Base-by-base conservation (phyloP, 2,888 invertebrate species). In the Brachycybe producta region DNA sequence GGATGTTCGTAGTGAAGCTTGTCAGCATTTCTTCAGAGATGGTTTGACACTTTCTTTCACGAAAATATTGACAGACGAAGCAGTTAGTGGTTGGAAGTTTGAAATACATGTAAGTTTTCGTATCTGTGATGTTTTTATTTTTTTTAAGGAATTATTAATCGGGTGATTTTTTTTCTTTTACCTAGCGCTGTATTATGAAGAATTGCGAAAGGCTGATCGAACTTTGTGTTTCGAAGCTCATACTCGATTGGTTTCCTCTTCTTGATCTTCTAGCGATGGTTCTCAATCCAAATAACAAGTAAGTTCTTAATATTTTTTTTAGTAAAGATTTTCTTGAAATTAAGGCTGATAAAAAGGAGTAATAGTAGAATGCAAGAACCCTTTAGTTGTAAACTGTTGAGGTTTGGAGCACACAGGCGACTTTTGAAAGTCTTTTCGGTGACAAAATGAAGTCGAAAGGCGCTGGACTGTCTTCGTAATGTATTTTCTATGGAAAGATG, bases 21-120 rank as follows among this genome's bases (percentile, higher is more conserved):
- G 94, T 69, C 90, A 92, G 67, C 77, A 88, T 60, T 95, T 95
- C 72, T 92, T 91, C 73, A 80, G 86, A 61, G 92, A 94, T 67
- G 90, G 91, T 46, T 75, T 95, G 59, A 88, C 90, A 55, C 79
- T 85, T 58, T 94, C 94, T 47, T 95, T 95, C 69, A 87, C 87
- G 44, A 94, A 94, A 73, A 91, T 95, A 65, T 75, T 95, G 63
- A 92, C 92, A 17, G 95, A 95, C 69, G 95, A 95, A 70, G 94
- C 95, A 48, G 94, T 95, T 46, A 86, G 86, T 63, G 91, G 91
- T 63, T 95, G 95, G 95, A 95, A 94, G 70, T 79, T 81, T 63
- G 94, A 94, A 69, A 95, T 95, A 65, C 94, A 95, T 68, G 83
- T 70, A 60, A 64, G 67, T 62, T 35, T 19, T 34, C 17, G 32